Percentiles rank a stretch among this genome's conserved stretches.
Conservation (phyloP, 1,140 invertebrate species). For the Odontomachus brunneus region DNA sequence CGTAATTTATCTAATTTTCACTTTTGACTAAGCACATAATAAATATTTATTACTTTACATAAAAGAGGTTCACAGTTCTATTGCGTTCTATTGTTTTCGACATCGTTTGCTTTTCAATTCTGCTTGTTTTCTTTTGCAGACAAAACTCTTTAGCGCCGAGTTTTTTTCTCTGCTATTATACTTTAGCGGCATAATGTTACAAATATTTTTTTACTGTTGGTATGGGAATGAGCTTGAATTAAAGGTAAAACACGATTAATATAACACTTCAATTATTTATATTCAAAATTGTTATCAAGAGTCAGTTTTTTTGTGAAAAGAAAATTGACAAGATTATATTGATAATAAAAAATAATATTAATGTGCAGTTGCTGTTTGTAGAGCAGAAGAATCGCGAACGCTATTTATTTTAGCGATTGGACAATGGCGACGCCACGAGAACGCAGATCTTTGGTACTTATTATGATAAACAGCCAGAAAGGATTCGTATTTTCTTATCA, state of each 20-base stretch:
- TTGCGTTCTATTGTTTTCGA: no score
- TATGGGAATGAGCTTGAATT: slow-evolving; percentile 60
- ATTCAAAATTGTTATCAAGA: not conserved
- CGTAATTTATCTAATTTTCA: not conserved
- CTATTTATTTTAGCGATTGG: slow-evolving; percentile 50
- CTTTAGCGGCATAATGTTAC: slow-evolving; percentile 33
- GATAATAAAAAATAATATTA: no score
- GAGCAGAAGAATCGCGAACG: slow-evolving; percentile 15
- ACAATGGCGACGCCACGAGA: slow-evolving; percentile 1
- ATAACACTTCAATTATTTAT: no score
- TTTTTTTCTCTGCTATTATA: slow-evolving; percentile 47
- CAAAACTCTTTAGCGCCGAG: slow-evolving; percentile 10
- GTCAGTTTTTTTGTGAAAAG: not conserved
- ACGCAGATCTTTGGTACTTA: not conserved
- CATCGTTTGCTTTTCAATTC: not conserved
- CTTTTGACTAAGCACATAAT: not conserved
- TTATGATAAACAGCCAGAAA: slow-evolving; percentile 40
- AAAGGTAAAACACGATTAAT: slow-evolving; percentile 30
- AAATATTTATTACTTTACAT: no score
- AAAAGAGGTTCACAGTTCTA: no score
- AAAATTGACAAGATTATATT: no score
- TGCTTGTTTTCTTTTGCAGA: slow-evolving; percentile 26
- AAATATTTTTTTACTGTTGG: slow-evolving; percentile 62
- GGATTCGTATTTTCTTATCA: slow-evolving; percentile 39
- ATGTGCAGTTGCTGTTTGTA: not conserved